Evolutionary conservation across 2,113 vertebrate genomes (phyloP), one percentile per base, ranked within the genome.

Genomic region (Siniperca knerii): DNA sequence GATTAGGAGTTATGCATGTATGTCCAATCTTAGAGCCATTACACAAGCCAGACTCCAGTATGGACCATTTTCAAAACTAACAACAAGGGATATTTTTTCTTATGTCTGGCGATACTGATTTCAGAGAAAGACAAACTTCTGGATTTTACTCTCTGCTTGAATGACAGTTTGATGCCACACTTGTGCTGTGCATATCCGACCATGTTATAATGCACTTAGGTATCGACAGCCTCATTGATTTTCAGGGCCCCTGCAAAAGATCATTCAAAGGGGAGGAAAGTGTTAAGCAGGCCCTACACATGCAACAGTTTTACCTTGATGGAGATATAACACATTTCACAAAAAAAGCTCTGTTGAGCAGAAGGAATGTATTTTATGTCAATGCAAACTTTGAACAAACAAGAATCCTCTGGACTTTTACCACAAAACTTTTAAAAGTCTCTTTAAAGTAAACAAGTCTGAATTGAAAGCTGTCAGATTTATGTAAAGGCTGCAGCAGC

Each of bases 161-260:
- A 57, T 50, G 83, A 66, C 62, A 70, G 61, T 52, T 65, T 77
- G 74, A 82, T 75, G 75, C 40, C 48, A 25, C 75, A 54, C 62
- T 77, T 82, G 21, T 65, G 58, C 67, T 66, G 37, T 50, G 75
- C 33, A 79, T 25, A 84, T 64, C 78, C 9, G 3, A 77, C 46
- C 37, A 23, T 70, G 58, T 74, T 71, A 68, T 64, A 81, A 92
- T 92, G 83, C 87, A 89, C 86, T 88, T 75, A 57, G 35, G 29
- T 85, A 87, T 86, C 33, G 74, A 90, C 85, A 75, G 75, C 8
- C 15, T 37, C 65, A 77, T 78, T 73, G 86, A 85, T 88, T 82
- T 82, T 25, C 8, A 23, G 33, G 46, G 52, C 44, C 21, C 44
- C 29, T 60, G 35, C n/a, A 37, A 77, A 61, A 52, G 50, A 72